These are phyloP conservation scores for Cyprinodon tularosa DNA, from an alignment of 2,113 vertebrate genomes.

Conservation along the genomic window DNA sequence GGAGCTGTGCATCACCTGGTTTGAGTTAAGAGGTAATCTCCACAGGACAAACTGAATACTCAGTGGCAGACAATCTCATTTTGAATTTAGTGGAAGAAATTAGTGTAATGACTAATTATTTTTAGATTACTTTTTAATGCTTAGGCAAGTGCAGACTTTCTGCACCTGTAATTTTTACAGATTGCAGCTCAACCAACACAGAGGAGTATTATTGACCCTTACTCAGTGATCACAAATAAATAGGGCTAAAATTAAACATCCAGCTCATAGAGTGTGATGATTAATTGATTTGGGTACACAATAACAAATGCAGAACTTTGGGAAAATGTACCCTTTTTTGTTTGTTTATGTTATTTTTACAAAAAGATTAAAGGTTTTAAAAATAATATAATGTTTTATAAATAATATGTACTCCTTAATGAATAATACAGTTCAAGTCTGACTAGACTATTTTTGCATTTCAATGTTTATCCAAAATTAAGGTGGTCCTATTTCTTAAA, in stretches of 20 bases:
- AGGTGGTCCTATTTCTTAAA: not conserved
- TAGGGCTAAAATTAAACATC: not conserved
- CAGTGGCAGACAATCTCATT: conserved; percentile 31
- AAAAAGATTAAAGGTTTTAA: not conserved
- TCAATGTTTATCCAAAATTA: not conserved
- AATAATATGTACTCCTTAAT: not conserved
- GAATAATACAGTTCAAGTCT: not conserved
- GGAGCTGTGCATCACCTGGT: conserved; percentile 69
- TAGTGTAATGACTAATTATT: conserved; percentile 19
- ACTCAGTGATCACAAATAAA: conserved; percentile 1
- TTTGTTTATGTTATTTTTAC: not conserved
- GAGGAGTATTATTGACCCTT: not conserved
- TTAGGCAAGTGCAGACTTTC: conserved; percentile 24
- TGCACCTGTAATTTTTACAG: conserved; percentile 19
- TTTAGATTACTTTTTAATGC: conserved; percentile 24
- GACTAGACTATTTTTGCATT: not conserved
- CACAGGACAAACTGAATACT: conserved; percentile 31
- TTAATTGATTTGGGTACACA: not conserved
- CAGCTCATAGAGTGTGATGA: not conserved
- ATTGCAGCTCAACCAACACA: conserved; percentile 1
- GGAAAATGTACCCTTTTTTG: not conserved
- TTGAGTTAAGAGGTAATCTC: conserved; percentile 62
- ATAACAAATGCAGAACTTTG: not conserved
- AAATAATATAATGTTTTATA: not conserved
- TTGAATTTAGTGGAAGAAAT: conserved; percentile 35